phyloP scores from a whole-genome alignment of 2,888 invertebrate species.

The Thymelicus sylvestris region DNA sequence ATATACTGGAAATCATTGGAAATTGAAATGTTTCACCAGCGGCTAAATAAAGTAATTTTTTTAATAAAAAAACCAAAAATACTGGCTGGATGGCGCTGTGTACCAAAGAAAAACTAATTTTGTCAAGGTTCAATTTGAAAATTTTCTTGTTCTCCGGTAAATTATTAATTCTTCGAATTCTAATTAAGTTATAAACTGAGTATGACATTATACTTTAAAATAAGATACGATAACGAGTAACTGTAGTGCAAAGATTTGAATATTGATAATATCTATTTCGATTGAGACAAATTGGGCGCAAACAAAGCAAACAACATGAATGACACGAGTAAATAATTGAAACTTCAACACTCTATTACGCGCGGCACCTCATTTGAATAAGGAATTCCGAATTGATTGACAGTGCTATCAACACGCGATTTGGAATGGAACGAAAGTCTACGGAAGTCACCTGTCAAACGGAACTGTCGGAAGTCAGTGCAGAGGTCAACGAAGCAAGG shows the following conservation, averaged over 20 bases:
- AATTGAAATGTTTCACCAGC: no score
- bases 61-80: no score
- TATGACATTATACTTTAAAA: background rate
- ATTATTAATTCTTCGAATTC: background rate
- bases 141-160: background rate
- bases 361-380: background rate
- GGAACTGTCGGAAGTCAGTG: constrained; percentile 36
- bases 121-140: no score
- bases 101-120: no score
- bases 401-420: constrained; percentile 1
- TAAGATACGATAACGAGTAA: background rate
- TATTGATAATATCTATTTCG: background rate
- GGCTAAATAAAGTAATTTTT: no score
- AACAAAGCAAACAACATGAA: background rate
- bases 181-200: background rate
- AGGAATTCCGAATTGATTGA: constrained; percentile 9
- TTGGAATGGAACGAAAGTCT: constrained; percentile 12
- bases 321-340: background rate
- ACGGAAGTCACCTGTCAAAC: constrained; percentile 35
- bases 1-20: no score
- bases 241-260: background rate
- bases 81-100: no score
- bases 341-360: background rate
- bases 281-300: background rate
- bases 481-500: constrained; percentile 51